phyloP scores from a whole-genome alignment of 2,888 invertebrate species.

The Cerastoderma edule region DNA sequence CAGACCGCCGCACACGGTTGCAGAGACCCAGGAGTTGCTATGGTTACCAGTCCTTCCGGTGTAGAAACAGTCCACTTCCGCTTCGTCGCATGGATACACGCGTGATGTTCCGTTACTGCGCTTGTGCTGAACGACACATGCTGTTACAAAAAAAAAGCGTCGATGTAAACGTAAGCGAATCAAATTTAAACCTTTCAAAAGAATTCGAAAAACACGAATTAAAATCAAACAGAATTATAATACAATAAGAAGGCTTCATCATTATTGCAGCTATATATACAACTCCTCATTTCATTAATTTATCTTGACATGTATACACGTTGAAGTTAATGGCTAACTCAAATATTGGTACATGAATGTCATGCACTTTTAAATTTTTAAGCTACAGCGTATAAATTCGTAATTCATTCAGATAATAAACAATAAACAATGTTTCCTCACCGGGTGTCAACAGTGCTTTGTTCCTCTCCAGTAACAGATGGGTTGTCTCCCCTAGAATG shows the following conservation, averaged over 20 bases:
- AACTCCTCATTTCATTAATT: too few species aligned
- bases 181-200: too few species aligned
- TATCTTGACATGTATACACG: too few species aligned
- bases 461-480: conserved; percentile 63
- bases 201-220: too few species aligned
- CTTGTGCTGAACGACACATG: conserved; percentile 58
- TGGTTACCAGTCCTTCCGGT: conserved; percentile 62
- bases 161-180: neutral
- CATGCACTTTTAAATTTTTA: too few species aligned
- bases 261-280: too few species aligned
- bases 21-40: conserved; percentile 64
- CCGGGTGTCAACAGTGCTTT: conserved; percentile 65
- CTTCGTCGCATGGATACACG: conserved; percentile 54
- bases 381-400: too few species aligned
- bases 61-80: conserved; percentile 66
- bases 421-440: conserved; percentile 20
- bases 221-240: too few species aligned
- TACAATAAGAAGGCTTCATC: too few species aligned
- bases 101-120: conserved; percentile 43
- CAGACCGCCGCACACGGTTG: conserved; percentile 70
- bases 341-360: too few species aligned
- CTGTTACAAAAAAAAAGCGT: conserved; percentile 39
- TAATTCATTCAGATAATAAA: neutral
- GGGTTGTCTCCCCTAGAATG: conserved; percentile 61
- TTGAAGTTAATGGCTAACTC: too few species aligned